These are phyloP conservation scores for Lucifuga dentata DNA, from an alignment of 2,113 vertebrate genomes.

Conservation along the genomic window DNA sequence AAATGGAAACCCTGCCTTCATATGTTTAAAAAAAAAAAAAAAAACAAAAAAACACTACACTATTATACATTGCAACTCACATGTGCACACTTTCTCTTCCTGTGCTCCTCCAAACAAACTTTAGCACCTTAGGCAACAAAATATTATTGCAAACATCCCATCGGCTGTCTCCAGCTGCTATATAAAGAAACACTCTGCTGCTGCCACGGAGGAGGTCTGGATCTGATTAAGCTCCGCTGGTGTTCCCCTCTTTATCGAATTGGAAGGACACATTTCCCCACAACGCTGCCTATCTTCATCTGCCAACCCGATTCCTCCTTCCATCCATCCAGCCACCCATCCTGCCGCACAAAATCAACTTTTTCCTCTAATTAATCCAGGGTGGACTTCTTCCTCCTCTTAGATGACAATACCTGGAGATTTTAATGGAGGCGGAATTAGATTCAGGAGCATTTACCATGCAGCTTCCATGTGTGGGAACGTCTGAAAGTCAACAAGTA, in stretches of 20 bases:
- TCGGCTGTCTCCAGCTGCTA: constrained; percentile 53
- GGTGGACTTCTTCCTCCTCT: constrained; percentile 19
- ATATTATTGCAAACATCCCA: constrained; percentile 70
- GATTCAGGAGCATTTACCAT: constrained; percentile 6
- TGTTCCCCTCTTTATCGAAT: constrained; percentile 50
- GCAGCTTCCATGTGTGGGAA: too few relatives aligned
- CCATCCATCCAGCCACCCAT: constrained; percentile 7
- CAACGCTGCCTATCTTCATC: constrained; percentile 47
- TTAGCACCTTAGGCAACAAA: constrained; percentile 55
- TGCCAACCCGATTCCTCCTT: constrained; percentile 11
- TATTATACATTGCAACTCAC: constrained; percentile 21
- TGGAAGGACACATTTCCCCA: constrained; percentile 44
- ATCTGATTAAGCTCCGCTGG: constrained; percentile 53
- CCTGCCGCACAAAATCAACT: constrained; percentile 20
- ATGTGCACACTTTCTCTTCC: constrained; percentile 9
- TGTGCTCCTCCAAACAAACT: constrained; percentile 43
- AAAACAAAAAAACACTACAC: constrained; percentile 29
- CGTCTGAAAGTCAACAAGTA: too few relatives aligned
- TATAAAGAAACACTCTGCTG: constrained; percentile 58
- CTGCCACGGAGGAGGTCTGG: constrained; percentile 60
- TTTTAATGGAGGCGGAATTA: constrained; percentile 1
- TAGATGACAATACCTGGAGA: constrained; percentile 16
- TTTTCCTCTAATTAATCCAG: constrained; percentile 43
- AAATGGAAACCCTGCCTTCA: neutral
- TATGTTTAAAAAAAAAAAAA: too few relatives aligned